Evolutionary conservation across 2,113 vertebrate species (phyloP).

Genomic region (Bubo bubo): DNA sequence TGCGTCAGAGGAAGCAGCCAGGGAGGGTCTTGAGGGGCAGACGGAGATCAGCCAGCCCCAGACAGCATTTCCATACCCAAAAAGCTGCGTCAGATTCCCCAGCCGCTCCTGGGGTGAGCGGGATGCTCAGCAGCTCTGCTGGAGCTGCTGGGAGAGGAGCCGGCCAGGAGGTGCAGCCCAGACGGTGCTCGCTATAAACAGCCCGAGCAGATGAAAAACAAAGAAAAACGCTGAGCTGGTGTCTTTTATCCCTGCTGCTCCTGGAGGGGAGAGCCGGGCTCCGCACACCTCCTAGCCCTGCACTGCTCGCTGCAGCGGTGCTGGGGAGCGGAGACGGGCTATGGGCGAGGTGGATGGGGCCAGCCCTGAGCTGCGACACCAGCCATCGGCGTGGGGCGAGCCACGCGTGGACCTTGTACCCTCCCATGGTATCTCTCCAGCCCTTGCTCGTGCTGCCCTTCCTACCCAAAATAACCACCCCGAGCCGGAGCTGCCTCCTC

Average conservation of each 20-base stretch:
- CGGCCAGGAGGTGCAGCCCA: neutral
- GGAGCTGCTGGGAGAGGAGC: neutral
- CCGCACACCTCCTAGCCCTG: neutral
- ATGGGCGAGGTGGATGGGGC: fast-evolving
- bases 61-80: neutral
- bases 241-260: slow-evolving; percentile 17
- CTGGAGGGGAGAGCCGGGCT: neutral
- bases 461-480: neutral
- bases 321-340: neutral
- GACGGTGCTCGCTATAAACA: neutral
- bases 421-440: neutral
- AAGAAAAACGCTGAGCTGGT: slow-evolving; percentile 66
- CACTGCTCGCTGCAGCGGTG: fast-evolving
- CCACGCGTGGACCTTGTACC: neutral
- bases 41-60: neutral
- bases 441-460: fast-evolving
- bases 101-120: fast-evolving
- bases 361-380: neutral
- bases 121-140: neutral
- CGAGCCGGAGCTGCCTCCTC: neutral
- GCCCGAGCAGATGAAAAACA: slow-evolving; percentile 50
- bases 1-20: neutral
- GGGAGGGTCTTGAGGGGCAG: neutral
- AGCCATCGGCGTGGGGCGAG: neutral
- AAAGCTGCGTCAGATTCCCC: fast-evolving